These are phyloP conservation scores for Amblyornis subalaris DNA, from an alignment of 2,113 vertebrate species.

Conservation along the genomic window DNA sequence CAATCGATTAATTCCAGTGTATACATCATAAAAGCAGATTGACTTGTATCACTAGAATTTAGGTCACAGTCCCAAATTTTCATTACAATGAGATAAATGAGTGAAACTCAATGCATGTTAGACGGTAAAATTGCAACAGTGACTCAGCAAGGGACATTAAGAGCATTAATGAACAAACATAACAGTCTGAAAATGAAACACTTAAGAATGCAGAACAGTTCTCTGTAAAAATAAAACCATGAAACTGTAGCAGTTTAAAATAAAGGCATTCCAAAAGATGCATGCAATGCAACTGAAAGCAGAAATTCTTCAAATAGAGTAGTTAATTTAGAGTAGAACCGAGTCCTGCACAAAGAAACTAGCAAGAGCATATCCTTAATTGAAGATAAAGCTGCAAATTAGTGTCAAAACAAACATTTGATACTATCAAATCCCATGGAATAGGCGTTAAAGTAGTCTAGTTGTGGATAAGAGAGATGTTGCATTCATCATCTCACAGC, in stretches of 20 bases:
- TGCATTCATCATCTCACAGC: background rate
- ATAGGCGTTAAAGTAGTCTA: background rate
- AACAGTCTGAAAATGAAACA: background rate
- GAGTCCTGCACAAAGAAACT: background rate
- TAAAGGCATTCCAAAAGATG: background rate
- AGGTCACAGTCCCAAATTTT: slow-evolving; percentile 15
- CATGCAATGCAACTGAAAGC: background rate
- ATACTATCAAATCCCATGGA: background rate
- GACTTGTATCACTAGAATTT: slow-evolving; percentile 18
- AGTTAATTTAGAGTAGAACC: background rate
- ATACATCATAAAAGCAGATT: background rate
- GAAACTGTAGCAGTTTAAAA: background rate
- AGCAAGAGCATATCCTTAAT: background rate
- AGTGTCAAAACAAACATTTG: background rate
- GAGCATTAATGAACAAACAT: slow-evolving; percentile 52
- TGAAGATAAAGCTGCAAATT: background rate
- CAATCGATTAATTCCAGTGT: background rate
- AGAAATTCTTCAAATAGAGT: background rate
- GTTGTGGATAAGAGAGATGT: background rate
- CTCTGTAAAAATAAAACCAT: slow-evolving; percentile 41
- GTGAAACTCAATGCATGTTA: background rate
- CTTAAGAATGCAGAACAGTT: background rate
- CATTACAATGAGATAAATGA: slow-evolving; percentile 7
- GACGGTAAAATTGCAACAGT: slow-evolving; percentile 1
- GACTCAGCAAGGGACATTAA: slow-evolving; percentile 23